Conservation (phyloP, 2,113 vertebrate species). For the Lophius piscatorius region DNA sequence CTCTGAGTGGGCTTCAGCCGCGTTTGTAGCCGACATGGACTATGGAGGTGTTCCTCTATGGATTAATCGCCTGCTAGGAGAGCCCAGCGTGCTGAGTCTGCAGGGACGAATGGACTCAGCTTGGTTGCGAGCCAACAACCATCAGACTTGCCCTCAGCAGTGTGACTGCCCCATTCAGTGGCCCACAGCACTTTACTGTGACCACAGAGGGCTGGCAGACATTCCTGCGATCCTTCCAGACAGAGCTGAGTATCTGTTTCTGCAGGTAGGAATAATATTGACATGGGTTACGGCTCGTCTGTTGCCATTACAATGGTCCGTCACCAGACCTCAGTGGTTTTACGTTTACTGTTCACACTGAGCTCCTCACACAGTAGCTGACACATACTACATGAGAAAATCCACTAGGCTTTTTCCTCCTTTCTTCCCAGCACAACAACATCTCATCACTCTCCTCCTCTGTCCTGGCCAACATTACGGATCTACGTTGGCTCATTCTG, state of each 20-base stretch:
- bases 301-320: constrained; percentile 16
- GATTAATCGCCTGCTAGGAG: constrained; percentile 77
- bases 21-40: constrained; percentile 56
- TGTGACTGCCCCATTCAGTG: constrained; percentile 83
- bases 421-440: constrained; percentile 71
- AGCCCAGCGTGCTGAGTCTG: constrained; percentile 80
- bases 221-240: constrained; percentile 62
- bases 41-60: constrained; percentile 80
- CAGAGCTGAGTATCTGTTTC: constrained; percentile 77
- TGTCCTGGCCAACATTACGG: constrained; percentile 65
- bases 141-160: constrained; percentile 63
- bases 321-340: constrained; percentile 11
- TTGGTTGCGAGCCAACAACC: constrained; percentile 73
- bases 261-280: constrained; percentile 64
- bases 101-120: constrained; percentile 66
- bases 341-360: constrained; percentile 4
- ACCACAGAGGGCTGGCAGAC: constrained; percentile 64
- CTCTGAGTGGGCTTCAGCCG: constrained; percentile 26
- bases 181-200: constrained; percentile 80
- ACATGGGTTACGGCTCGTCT: not conserved
- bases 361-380: not conserved
- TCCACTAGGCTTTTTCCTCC: not conserved
- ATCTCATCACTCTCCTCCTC: constrained; percentile 62
- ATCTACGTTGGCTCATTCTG: constrained; percentile 79
- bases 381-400: not conserved